Evolutionary conservation across 2,797 vertebrate species (phyloP).

Genomic region (Orestias chungarensis): DNA sequence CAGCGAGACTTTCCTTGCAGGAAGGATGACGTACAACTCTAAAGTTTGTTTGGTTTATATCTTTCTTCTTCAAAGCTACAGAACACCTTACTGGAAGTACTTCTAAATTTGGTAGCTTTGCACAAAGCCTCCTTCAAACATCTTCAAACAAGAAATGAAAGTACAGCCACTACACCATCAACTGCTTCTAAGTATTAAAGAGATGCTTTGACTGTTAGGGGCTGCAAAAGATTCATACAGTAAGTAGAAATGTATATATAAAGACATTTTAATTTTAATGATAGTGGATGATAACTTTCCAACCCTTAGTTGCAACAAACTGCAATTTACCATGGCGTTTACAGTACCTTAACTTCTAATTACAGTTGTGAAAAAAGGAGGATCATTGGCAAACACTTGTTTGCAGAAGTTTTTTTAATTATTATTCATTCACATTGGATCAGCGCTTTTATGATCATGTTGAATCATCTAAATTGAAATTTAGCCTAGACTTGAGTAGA

Average conservation of each 20-base stretch:
- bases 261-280: too few relatives aligned
- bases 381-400: too few relatives aligned
- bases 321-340: too few relatives aligned
- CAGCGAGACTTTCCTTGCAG: conserved; percentile 66
- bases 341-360: too few relatives aligned
- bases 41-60: conserved; percentile 60
- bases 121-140: conserved; percentile 22
- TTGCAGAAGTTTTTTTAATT: too few relatives aligned
- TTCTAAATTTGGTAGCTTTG: conserved; percentile 37
- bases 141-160: conserved; percentile 21
- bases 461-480: neutral
- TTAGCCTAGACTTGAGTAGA: neutral
- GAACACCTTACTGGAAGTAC: conserved; percentile 24
- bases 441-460: neutral
- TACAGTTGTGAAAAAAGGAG: too few relatives aligned
- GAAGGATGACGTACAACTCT: conserved; percentile 57
- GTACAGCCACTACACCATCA: conserved; percentile 28
- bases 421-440: too few relatives aligned
- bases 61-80: conserved; percentile 45
- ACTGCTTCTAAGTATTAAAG: conserved; percentile 38
- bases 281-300: neutral
- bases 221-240: neutral
- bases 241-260: too few relatives aligned
- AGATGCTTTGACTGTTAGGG: neutral
- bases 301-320: neutral